Evolutionary conservation across 1,140 invertebrate genomes (phyloP).

Genomic region (Neoseiulus cucumeris): DNA sequence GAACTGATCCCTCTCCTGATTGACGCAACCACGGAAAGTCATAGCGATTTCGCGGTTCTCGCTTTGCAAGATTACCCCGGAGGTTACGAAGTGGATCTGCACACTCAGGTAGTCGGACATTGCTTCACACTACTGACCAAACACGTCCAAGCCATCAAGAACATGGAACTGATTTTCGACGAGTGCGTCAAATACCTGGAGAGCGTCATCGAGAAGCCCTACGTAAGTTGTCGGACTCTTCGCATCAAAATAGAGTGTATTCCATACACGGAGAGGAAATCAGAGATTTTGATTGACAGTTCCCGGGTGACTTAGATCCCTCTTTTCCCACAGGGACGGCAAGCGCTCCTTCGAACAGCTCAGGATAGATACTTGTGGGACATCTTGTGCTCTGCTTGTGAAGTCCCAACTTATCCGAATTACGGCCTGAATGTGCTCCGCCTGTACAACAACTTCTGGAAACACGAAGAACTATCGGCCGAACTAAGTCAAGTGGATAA

Average conservation of each 20-base stretch:
- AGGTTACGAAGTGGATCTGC: neutral
- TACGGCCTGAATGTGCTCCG: neutral
- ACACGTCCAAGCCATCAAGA: neutral
- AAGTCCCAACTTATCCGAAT: neutral
- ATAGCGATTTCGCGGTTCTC: slow-evolving; percentile 32
- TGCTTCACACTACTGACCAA: neutral
- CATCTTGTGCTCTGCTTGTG: neutral
- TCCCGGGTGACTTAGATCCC: too few relatives aligned
- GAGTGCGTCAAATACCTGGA: slow-evolving; percentile 3
- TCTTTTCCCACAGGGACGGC: neutral
- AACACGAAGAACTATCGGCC: neutral
- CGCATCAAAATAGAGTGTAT: too few relatives aligned
- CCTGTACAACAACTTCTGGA: neutral
- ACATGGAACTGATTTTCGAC: slow-evolving; percentile 5
- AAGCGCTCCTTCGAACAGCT: neutral
- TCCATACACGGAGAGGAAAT: too few relatives aligned
- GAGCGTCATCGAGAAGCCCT: neutral
- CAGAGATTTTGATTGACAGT: too few relatives aligned
- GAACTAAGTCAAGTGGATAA: neutral
- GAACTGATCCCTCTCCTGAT: slow-evolving; percentile 45
- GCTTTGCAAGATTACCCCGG: neutral
- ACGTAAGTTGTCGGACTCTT: too few relatives aligned
- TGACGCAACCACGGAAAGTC: slow-evolving; percentile 48
- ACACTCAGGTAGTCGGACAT: neutral
- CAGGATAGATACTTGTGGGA: neutral